Percentiles rank a stretch among this genome's conserved stretches.
Conservation (phyloP, 2,797 vertebrate species). For the Scomberomorus guttatus region DNA sequence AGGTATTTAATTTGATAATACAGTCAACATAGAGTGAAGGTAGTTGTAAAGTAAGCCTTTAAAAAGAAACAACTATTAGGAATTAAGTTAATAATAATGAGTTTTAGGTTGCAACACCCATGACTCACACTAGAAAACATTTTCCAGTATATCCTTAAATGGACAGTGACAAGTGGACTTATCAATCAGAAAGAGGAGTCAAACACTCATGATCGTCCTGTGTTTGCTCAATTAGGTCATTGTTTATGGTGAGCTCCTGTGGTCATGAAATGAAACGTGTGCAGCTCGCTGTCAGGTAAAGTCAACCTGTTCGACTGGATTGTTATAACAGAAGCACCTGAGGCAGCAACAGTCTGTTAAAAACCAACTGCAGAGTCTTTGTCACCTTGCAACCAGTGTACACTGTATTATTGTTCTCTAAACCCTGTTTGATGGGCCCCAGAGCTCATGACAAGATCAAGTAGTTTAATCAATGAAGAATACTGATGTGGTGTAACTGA, state of each 20-base stretch:
- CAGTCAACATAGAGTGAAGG: not conserved
- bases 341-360: conserved; percentile 73
- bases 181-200: conserved; percentile 49
- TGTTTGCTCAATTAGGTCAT: conserved; percentile 54
- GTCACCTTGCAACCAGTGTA: not conserved
- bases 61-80: not conserved
- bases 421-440: conserved; percentile 11
- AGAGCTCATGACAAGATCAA: not conserved
- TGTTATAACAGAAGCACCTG: conserved; percentile 62
- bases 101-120: not conserved
- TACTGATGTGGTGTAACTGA: conserved; percentile 15
- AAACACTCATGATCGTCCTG: conserved; percentile 26
- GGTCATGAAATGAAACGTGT: conserved; percentile 4
- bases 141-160: conserved; percentile 15
- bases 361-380: conserved; percentile 33
- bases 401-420: conserved; percentile 16
- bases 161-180: conserved; percentile 10
- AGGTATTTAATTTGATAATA: not conserved
- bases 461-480: conserved; percentile 53
- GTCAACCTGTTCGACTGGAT: conserved; percentile 75
- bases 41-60: not conserved
- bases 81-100: not conserved
- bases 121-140: not conserved
- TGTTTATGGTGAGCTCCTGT: conserved; percentile 40
- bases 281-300: conserved; percentile 43